Evolutionary conservation across 2,888 invertebrate species (phyloP).

Genomic region (Agrochola macilenta): DNA sequence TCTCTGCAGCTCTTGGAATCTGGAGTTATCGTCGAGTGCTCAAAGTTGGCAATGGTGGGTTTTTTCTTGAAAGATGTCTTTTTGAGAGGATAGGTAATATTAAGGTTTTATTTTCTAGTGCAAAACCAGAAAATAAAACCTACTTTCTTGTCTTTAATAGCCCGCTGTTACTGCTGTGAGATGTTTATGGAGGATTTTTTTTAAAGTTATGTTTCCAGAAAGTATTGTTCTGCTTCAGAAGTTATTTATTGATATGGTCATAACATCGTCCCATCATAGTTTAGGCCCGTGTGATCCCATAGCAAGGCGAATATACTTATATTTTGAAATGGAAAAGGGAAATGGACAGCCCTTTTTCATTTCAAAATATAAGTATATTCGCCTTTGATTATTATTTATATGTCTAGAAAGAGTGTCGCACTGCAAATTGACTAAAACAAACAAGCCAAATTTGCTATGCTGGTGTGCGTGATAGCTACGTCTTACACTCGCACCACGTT

Average conservation of each 20-base stretch:
- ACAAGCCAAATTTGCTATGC: no score
- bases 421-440: no score
- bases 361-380: no score
- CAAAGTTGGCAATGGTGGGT: conserved; percentile 31
- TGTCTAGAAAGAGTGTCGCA: no score
- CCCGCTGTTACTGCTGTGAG: not conserved
- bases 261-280: not conserved
- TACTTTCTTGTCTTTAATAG: not conserved
- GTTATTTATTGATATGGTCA: not conserved
- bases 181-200: not conserved
- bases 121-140: no score
- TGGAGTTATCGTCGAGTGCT: conserved; percentile 40
- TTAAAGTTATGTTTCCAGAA: not conserved
- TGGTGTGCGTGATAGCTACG: no score
- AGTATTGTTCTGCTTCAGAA: not conserved
- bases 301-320: no score
- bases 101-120: not conserved
- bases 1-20: conserved; percentile 36
- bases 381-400: no score
- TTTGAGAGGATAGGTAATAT: not conserved
- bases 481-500: no score
- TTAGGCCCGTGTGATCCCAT: not conserved
- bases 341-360: no score
- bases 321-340: no score
- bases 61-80: conserved; percentile 26